Conservation (phyloP, 2,113 vertebrate genomes). For the Turdus rufiventris region DNA sequence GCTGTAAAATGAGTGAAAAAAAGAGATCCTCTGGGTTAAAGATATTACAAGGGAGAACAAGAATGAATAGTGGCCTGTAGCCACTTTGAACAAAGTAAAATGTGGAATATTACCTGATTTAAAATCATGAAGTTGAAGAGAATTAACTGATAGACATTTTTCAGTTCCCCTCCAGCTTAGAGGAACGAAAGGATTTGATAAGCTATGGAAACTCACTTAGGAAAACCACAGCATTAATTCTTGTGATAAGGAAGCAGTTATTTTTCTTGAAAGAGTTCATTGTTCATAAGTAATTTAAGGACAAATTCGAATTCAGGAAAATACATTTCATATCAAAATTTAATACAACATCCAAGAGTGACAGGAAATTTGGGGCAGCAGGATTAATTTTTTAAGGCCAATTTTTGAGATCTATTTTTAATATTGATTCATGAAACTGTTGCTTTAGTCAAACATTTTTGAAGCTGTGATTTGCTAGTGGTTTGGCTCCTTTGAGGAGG, state of each 20-base stretch:
- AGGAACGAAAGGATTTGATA: slow-evolving; percentile 69
- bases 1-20: neutral
- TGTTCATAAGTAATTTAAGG: slow-evolving; percentile 66
- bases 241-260: slow-evolving; percentile 64
- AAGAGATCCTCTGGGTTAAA: neutral
- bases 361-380: slow-evolving; percentile 45
- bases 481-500: neutral
- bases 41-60: slow-evolving; percentile 31
- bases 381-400: neutral
- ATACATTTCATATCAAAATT: slow-evolving; percentile 58
- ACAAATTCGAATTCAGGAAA: slow-evolving; percentile 71
- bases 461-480: slow-evolving; percentile 13
- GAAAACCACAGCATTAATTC: slow-evolving; percentile 62
- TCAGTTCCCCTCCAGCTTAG: slow-evolving; percentile 25
- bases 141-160: slow-evolving; percentile 50
- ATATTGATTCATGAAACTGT: slow-evolving; percentile 19
- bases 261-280: slow-evolving; percentile 64
- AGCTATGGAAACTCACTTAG: slow-evolving; percentile 54
- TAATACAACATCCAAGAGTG: slow-evolving; percentile 57
- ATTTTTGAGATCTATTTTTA: slow-evolving; percentile 13
- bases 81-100: slow-evolving; percentile 51
- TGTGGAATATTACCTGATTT: slow-evolving; percentile 23
- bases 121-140: slow-evolving; percentile 44
- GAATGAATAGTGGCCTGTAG: slow-evolving; percentile 40
- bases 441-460: slow-evolving; percentile 4